Percentiles rank a stretch among this genome's conserved stretches.
Evolutionary conservation across 35 echinoderm and acorn worm species (phyloP).

Genomic region (Heliocidaris tuberculata): DNA sequence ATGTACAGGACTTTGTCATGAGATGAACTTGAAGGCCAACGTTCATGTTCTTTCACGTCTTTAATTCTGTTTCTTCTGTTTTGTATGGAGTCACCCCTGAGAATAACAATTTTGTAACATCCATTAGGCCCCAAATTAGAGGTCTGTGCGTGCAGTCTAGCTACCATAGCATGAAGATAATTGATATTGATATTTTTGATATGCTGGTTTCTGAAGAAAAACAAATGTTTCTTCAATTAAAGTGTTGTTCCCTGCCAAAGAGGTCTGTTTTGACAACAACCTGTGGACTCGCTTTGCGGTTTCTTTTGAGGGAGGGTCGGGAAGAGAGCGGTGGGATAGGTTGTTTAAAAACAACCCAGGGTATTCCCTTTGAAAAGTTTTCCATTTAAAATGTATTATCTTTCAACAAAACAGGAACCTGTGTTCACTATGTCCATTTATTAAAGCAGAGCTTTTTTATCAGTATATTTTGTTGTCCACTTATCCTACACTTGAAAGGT

Average conservation of each 20-base stretch:
- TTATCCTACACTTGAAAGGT: no score
- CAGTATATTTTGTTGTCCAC: no score
- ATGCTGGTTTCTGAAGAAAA: neutral
- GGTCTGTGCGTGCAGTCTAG: neutral
- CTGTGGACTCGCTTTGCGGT: neutral
- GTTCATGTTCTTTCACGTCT: no score
- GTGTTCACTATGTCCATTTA: no score
- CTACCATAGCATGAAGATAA: neutral
- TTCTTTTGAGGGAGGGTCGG: neutral
- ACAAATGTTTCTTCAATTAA: constrained; percentile 19
- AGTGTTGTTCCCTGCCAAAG: neutral
- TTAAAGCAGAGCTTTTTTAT: no score
- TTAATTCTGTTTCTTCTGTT: no score
- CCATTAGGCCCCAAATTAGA: neutral
- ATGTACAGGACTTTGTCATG: no score
- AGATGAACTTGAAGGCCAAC: no score
- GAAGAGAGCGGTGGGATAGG: neutral
- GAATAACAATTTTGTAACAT: neutral
- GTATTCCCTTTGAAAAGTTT: neutral
- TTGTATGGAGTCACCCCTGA: neutral
- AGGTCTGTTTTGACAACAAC: neutral
- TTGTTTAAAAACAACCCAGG: neutral
- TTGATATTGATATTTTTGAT: neutral
- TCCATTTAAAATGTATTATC: neutral
- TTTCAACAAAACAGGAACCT: no score